Evolutionary conservation across 2,888 invertebrate genomes (phyloP), one percentile per base, ranked within the genome.

Genomic region (Plutella xylostella): DNA sequence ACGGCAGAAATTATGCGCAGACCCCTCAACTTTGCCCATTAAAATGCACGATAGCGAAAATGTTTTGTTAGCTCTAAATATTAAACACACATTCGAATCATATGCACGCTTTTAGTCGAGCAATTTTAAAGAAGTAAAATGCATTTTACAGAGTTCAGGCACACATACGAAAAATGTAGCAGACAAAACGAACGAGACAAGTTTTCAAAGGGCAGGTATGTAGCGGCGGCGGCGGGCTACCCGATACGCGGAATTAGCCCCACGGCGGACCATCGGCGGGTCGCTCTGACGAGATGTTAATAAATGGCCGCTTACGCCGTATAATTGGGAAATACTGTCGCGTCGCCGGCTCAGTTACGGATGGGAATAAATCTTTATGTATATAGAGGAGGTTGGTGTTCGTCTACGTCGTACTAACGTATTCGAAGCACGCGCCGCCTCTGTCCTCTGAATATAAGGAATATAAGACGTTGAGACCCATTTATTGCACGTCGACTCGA

Each of bases 281-380:
- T 73, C 68, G 65, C 65, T 68, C 64, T 76, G 78, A 82, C 72
- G 73, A 78, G 77, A 72, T 72, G 77, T 71, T 78, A 80, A 79
- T 76, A 79, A 76, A 82, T 77, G 74, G 69, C 62, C 70, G 72
- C 77, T 79, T 77, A 75, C 72, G 73, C 72, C 70, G 76, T 75
- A 73, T 82, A 80, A 80, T 80, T 80, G 78, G 73, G 74, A 79
- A 80, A 82, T 79, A 79, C 66, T 75, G 80, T 78, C 80, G 76
- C 79, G 79, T 82, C 71, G 67, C 61, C 72, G 62, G 71, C 82
- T 80, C 78, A 77, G 75, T 80, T 79, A 80, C 80, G 77, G 76
- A 78, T 76, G 74, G 71, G 75, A 72, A 82, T 83, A 79, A 83
- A 82, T 83, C 82, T 83, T 76, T 78, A 76, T 76, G 73, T 76